phyloP scores from a whole-genome alignment of 2,888 invertebrate species.

The Caenorhabditis sp. region DNA sequence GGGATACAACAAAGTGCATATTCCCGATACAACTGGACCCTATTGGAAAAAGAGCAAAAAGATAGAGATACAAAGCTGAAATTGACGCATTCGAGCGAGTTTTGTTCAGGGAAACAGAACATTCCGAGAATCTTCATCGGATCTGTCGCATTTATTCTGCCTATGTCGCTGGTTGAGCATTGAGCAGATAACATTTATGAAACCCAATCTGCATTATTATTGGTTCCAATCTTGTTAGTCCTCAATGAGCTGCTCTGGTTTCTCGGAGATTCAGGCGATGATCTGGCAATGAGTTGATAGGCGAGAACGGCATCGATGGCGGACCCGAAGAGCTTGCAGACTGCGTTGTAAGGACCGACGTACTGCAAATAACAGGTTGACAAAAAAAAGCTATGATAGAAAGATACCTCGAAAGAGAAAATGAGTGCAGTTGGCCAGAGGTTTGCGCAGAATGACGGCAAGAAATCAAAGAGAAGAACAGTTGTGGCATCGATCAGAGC shows the following conservation, averaged over 20 bases:
- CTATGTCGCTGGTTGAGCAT: too few relatives aligned
- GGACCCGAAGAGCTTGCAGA: slow-evolving; percentile 11
- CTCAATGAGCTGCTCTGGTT: background rate
- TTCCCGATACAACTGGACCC: background rate
- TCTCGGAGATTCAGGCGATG: background rate
- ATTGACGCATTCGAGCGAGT: background rate
- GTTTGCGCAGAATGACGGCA: slow-evolving; percentile 3
- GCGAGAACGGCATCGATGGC: slow-evolving; percentile 10
- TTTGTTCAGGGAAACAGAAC: too few relatives aligned
- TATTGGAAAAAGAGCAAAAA: too few relatives aligned
- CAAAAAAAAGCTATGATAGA: too few relatives aligned
- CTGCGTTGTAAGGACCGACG: slow-evolving; percentile 14
- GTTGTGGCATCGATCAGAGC: slow-evolving; percentile 12
- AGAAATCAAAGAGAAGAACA: background rate
- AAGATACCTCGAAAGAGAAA: slow-evolving; percentile 6
- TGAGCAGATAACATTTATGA: too few relatives aligned
- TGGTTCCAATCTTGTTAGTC: background rate
- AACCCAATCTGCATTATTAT: background rate
- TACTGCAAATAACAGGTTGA: background rate
- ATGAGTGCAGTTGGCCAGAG: slow-evolving; percentile 1
- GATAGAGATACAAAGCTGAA: background rate
- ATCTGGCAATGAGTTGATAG: background rate
- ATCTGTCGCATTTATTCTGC: too few relatives aligned
- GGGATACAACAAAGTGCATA: background rate
- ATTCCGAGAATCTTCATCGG: too few relatives aligned